A percentile compares a stretch with the other conserved stretches of the same genome.
phyloP scores from a whole-genome alignment of 2,113 vertebrate species.

The Geococcyx californianus region DNA sequence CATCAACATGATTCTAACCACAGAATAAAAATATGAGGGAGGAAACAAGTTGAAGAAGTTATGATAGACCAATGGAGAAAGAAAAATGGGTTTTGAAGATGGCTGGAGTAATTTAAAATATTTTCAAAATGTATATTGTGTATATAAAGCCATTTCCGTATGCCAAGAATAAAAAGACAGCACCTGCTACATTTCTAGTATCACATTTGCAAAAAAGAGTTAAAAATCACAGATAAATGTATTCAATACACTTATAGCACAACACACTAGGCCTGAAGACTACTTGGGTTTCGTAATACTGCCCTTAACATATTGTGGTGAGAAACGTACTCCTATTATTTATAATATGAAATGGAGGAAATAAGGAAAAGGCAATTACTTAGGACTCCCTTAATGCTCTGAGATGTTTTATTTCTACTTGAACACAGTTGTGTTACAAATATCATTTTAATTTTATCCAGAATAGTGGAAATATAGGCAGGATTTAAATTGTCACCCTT shows the following conservation, averaged over 20 bases:
- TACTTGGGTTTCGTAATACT: background rate
- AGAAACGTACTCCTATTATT: background rate
- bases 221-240: background rate
- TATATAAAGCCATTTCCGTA: background rate
- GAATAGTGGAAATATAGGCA: background rate
- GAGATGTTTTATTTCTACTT: background rate
- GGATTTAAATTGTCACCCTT: background rate
- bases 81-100: background rate
- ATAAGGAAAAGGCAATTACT: slow-evolving; percentile 47
- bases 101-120: background rate
- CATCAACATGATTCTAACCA: background rate
- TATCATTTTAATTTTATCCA: background rate
- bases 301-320: background rate
- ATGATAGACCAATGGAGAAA: background rate
- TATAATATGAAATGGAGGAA: slow-evolving; percentile 69
- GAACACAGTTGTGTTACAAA: background rate
- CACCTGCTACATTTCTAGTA: background rate
- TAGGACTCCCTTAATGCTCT: background rate
- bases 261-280: background rate
- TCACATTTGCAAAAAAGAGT: background rate
- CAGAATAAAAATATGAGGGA: background rate
- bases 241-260: background rate
- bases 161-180: background rate
- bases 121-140: background rate
- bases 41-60: background rate